phyloP scores from a whole-genome alignment of 1,140 invertebrate species.

The Scaptomyza pallida region DNA sequence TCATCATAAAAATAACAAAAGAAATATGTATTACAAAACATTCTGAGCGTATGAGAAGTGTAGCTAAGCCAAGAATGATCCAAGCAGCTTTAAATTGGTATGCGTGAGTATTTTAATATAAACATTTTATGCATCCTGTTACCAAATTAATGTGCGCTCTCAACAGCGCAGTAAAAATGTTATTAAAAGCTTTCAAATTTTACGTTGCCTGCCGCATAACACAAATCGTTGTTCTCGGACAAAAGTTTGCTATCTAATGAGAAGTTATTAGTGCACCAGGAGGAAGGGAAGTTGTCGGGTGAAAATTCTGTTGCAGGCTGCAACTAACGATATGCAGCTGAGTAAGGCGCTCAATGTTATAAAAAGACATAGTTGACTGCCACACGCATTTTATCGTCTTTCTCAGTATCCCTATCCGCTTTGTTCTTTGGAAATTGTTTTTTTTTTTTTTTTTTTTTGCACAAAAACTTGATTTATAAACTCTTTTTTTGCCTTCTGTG shows the following conservation, averaged over 20 bases:
- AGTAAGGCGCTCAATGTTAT: neutral
- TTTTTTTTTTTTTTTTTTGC: neutral
- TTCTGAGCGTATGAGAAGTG: neutral
- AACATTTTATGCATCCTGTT: slow-evolving; percentile 7
- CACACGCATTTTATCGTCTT: neutral
- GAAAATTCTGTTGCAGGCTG: slow-evolving; percentile 10
- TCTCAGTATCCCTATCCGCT: no score
- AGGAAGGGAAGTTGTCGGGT: neutral
- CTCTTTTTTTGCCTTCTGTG: slow-evolving; percentile 41
- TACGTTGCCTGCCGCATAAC: slow-evolving; percentile 10
- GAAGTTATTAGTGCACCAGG: slow-evolving; percentile 59
- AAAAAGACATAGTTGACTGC: slow-evolving; percentile 2
- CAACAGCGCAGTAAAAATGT: slow-evolving; percentile 31
- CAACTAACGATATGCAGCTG: slow-evolving; percentile 24
- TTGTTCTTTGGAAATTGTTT: slow-evolving; percentile 2
- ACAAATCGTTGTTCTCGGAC: slow-evolving; percentile 31
- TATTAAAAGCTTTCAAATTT: slow-evolving; percentile 43
- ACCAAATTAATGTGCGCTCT: neutral
- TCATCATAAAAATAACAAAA: slow-evolving; percentile 46
- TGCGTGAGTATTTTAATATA: slow-evolving; percentile 3
- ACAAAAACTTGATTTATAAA: slow-evolving; percentile 71
- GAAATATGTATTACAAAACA: slow-evolving; percentile 10
- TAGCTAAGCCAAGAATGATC: neutral
- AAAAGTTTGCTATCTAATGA: slow-evolving; percentile 72
- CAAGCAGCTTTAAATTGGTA: slow-evolving; percentile 1